Evolutionary conservation across 1,140 invertebrate genomes (phyloP), one percentile per base, ranked within the genome.

Genomic region (Ceratina japonica): DNA sequence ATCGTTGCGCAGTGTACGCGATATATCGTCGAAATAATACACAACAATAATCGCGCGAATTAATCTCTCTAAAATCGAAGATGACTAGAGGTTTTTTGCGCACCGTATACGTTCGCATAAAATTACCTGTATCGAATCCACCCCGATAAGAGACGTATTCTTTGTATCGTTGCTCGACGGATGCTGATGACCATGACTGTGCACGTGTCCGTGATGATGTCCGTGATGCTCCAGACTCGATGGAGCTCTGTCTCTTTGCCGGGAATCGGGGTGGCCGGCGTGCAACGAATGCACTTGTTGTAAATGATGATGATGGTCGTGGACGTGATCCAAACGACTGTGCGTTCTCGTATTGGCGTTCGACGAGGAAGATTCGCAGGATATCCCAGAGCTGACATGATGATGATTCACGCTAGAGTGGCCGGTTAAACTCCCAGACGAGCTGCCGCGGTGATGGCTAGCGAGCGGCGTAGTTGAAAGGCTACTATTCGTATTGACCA

Each of bases 301-400:
- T 13, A 88, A 82, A 64, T 86, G 89, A 71, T 89, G 88, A 75
- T 89, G 89, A 81, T 86, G 84, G 52, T 91, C 90, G 58, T 89
- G 88, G 15, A 90, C 80, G 74, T 91, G 89, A 63, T 91, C 91
- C 18, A 90, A 31, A 31, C 89, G 86, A 44, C 88, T 90, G 66
- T 90, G 90, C 15, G 85, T 88, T 20, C 88, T 86, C 7, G 88
- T 86, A 44, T 88, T 90, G 18, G 87, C 81, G 69, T 87, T 90
- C 5, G 90, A 90, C 58, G 90, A 88, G 3, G 90, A 90, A 13
- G 90, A 91, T 27, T 91, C 91, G 66, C 87, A 91, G 1, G 91
- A 91, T 62, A 90, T 87, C 3, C 90, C 90, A 37, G 89, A 91
- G n/a, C 86, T 87, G 49, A 87, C 86, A 65, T 88, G 88, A 75